Evolutionary conservation across 1,140 invertebrate genomes (phyloP).

Genomic region (Cecropterus lyciades): DNA sequence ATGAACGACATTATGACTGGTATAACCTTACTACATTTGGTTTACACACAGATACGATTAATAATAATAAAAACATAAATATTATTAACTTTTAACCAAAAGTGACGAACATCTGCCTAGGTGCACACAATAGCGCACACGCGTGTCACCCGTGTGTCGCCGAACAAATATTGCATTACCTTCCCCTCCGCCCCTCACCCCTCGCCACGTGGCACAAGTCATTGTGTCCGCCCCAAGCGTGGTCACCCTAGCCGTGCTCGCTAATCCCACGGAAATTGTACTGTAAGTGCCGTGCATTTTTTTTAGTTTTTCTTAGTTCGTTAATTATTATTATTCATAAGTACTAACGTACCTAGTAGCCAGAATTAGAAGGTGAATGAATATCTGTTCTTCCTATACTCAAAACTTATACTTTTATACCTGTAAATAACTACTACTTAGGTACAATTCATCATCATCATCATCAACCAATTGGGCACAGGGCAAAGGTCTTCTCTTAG

Average conservation of each 20-base stretch:
- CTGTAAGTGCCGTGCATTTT: conserved; percentile 63
- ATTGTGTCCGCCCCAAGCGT: conserved; percentile 49
- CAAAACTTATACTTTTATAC: too few species aligned
- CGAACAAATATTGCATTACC: conserved; percentile 80
- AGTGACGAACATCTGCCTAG: conserved; percentile 59
- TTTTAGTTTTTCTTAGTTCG: conserved; percentile 13
- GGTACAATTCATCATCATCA: too few species aligned
- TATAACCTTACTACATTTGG: too few species aligned
- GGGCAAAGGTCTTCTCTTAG: too few species aligned
- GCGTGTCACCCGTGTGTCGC: conserved; percentile 78
- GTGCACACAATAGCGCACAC: conserved; percentile 62
- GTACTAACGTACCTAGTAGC: too few species aligned
- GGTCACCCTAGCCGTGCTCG: conserved; percentile 69
- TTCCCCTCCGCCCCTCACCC: conserved; percentile 32
- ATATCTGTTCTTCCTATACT: too few species aligned
- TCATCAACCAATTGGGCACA: too few species aligned
- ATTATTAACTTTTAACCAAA: conserved; percentile 26
- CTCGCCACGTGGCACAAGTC: conserved; percentile 41
- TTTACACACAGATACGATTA: too few species aligned
- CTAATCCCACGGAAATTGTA: conserved; percentile 62
- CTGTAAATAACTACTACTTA: too few species aligned
- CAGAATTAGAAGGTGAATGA: too few species aligned
- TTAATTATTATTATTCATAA: conserved; percentile 5
- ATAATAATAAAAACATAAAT: too few species aligned
- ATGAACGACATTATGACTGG: too few species aligned